A percentile compares a stretch with the other conserved stretches of the same genome.
Evolutionary conservation across 2,888 invertebrate genomes (phyloP).

Genomic region (Cantharis nigra): DNA sequence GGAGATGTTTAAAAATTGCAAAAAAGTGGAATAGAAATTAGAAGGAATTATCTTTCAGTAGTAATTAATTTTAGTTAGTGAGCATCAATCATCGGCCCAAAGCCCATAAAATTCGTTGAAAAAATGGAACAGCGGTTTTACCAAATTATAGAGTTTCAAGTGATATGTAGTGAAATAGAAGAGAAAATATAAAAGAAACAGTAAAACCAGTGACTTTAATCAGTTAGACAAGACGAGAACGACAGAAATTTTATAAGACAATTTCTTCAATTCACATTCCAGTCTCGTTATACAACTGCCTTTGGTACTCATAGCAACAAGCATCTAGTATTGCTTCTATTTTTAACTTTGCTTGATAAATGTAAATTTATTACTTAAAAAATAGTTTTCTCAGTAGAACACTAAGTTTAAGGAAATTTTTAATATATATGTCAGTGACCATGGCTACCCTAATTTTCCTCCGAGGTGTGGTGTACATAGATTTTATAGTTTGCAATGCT

Average conservation of each 20-base stretch:
- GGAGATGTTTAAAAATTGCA: background rate
- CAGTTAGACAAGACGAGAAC: background rate
- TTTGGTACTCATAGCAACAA: background rate
- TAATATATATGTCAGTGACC: background rate
- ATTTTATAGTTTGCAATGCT: background rate
- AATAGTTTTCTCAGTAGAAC: background rate
- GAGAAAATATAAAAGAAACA: background rate
- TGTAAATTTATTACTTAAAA: background rate
- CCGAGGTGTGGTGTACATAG: background rate
- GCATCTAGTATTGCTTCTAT: background rate
- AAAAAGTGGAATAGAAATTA: background rate
- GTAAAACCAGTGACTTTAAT: background rate
- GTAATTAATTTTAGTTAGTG: background rate
- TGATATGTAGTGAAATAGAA: background rate
- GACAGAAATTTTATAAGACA: background rate
- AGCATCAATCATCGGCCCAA: background rate
- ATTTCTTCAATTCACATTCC: background rate
- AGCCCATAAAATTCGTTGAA: no score
- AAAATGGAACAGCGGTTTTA: background rate
- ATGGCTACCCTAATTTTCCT: background rate
- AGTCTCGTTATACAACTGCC: background rate
- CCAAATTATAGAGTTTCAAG: background rate
- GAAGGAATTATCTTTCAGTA: background rate
- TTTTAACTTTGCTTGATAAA: background rate
- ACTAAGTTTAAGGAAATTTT: background rate